Percentiles rank a stretch among this genome's conserved stretches.
phyloP scores from a whole-genome alignment of 1,140 invertebrate species.

The Andricus grossulariae region DNA sequence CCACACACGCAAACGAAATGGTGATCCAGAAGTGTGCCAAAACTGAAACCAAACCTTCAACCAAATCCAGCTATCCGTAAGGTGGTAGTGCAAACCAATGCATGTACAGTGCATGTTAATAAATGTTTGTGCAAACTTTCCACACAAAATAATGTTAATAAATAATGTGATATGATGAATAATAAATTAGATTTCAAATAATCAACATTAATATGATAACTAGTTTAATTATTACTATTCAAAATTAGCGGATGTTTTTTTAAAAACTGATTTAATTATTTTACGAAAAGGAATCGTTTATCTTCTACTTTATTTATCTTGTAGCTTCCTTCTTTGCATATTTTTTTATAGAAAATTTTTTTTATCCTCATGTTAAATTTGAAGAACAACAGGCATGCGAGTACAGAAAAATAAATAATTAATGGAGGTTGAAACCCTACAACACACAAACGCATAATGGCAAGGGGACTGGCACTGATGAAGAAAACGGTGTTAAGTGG shows the following conservation, averaged over 20 bases:
- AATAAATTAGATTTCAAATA: too few species aligned
- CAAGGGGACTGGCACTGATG: slow-evolving; percentile 48
- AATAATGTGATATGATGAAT: too few species aligned
- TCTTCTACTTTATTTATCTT: neutral
- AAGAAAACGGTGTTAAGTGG: neutral
- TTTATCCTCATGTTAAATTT: slow-evolving; percentile 44
- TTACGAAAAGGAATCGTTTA: neutral
- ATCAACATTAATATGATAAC: too few species aligned
- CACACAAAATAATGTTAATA: too few species aligned
- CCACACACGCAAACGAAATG: slow-evolving; percentile 63
- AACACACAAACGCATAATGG: slow-evolving; percentile 50
- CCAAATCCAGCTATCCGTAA: slow-evolving; percentile 17
- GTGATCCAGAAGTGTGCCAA: slow-evolving; percentile 50
- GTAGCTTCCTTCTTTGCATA: neutral
- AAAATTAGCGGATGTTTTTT: too few species aligned
- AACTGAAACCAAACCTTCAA: slow-evolving; percentile 32
- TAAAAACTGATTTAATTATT: too few species aligned
- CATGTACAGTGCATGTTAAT: slow-evolving; percentile 9
- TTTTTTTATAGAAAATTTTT: neutral
- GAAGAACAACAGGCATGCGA: slow-evolving; percentile 66
- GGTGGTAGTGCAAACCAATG: slow-evolving; percentile 3
- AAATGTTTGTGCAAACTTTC: too few species aligned
- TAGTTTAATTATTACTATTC: too few species aligned
- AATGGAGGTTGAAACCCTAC: slow-evolving; percentile 58
- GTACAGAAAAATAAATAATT: slow-evolving; percentile 58